phyloP scores from a whole-genome alignment of 2,797 vertebrate genomes.

The Sebastes goodei region DNA sequence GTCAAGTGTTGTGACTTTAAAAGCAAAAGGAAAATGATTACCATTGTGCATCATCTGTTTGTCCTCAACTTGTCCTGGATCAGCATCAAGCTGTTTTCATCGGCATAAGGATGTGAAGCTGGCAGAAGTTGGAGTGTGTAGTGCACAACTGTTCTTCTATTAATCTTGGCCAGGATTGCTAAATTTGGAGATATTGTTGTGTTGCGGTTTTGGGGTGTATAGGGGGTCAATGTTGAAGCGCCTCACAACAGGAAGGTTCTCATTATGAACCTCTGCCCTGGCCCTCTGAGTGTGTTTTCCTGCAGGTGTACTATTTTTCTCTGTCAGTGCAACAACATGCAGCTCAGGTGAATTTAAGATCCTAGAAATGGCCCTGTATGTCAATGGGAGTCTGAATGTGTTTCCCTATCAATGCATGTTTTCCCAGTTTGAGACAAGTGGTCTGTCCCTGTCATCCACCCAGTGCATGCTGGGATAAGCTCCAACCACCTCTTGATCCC shows the following conservation, averaged over 20 bases:
- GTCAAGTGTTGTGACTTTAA: slow-evolving; percentile 22
- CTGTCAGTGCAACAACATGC: neutral
- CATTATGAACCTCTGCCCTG: neutral
- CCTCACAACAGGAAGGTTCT: neutral
- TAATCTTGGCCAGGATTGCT: neutral
- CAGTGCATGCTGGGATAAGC: neutral
- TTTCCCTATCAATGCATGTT: neutral
- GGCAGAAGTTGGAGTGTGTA: neutral
- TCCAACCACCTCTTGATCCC: neutral
- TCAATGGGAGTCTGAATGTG: neutral
- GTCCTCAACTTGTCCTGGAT: neutral
- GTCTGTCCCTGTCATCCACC: neutral
- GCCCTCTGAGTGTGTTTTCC: neutral
- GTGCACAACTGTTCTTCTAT: neutral
- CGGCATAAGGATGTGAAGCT: neutral
- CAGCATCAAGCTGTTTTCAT: neutral
- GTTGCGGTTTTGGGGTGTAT: neutral
- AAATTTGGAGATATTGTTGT: neutral
- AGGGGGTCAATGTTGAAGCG: neutral
- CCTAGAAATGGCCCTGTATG: neutral
- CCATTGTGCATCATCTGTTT: slow-evolving; percentile 17
- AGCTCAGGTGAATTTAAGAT: neutral
- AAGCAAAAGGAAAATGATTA: slow-evolving; percentile 20
- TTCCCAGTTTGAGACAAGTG: neutral
- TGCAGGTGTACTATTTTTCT: neutral